Base-by-base conservation (phyloP, 2,888 invertebrate genomes). In the Plagodis dolabraria region DNA sequence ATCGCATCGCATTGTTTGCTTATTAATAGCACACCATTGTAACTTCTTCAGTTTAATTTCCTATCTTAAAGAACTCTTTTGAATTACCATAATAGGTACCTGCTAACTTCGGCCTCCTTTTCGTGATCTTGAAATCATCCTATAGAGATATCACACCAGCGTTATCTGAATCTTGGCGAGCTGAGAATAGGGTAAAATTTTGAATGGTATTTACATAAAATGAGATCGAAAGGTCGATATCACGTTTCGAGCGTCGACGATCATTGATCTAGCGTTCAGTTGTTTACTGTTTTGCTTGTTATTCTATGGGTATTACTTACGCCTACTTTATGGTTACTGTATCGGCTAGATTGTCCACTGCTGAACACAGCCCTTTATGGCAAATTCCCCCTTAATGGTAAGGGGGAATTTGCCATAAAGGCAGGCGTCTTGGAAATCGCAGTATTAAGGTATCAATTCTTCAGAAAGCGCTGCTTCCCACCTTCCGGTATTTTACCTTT, bases 61-160 rank as follows among this genome's bases (percentile, higher is more conserved):
- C 42, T 48, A 60, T 58, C 51, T 60, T 43, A 46, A 57, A 50
- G 49, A 53, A 61, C 42, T 53, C 49, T 61, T 56, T 54, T 54
- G 46, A 52, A 34, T 35, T 57, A 51, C 50, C 43, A 58, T 58
- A 60, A 65, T 57, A 57, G 49, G 45, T 60, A 66, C 61, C 63
- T 66, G 62, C 58, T 47, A 61, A 47, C 60, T 59, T 63, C 64
- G 65, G 52, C 68, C 66, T 69, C 67, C 63, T 66, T 64, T 52
- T 54, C 48, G 57, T 57, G 61, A 63, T 64, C 61, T 65, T 63
- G 61, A 63, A 53, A 53, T 53, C 47, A n/a, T 57, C 51, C 45
- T 42, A 53, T 52, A 35, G 43, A 46, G 40, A 54, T 8, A 46
- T 33, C 22, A 47, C 10, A 12, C 47, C 10, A 5, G 40, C 8